A percentile compares a stretch with the other conserved stretches of the same genome.
Evolutionary conservation across 1,140 invertebrate species (phyloP).

Genomic region (Tribolium madens): DNA sequence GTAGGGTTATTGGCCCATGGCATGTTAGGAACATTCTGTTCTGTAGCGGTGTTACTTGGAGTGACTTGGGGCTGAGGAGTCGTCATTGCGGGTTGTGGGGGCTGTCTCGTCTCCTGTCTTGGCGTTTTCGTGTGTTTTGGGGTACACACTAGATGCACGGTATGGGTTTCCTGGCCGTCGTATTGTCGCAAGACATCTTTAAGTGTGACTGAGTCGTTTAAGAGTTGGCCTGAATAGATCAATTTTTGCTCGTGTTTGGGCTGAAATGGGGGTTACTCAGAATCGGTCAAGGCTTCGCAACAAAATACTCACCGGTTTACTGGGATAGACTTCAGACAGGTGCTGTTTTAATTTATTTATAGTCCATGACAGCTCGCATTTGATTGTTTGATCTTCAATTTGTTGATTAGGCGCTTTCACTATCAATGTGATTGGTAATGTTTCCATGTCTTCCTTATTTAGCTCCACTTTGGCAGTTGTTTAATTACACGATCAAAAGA

Average conservation of each 20-base stretch:
- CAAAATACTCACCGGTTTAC: constrained; percentile 82
- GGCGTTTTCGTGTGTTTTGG: constrained; percentile 58
- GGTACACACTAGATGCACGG: constrained; percentile 86
- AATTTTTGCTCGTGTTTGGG: constrained; percentile 85
- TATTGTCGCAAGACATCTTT: constrained; percentile 85
- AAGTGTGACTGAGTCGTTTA: constrained; percentile 80
- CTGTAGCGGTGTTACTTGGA: constrained; percentile 16
- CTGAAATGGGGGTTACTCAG: constrained; percentile 68
- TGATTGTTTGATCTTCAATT: constrained; percentile 86
- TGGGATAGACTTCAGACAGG: constrained; percentile 86
- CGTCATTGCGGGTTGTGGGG: constrained; percentile 12
- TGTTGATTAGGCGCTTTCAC: constrained; percentile 92
- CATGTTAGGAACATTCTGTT: constrained; percentile 55
- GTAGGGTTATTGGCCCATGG: constrained; percentile 48
- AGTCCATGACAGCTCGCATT: constrained; percentile 87
- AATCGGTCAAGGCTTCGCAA: neutral
- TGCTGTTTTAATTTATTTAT: constrained; percentile 86
- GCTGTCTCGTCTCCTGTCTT: constrained; percentile 8
- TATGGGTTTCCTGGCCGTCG: constrained; percentile 79
- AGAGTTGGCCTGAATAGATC: constrained; percentile 90
- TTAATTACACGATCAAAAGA: neutral
- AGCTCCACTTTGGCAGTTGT: constrained; percentile 48
- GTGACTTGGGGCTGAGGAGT: neutral
- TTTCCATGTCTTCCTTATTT: constrained; percentile 64
- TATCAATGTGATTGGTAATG: constrained; percentile 76